Conservation (phyloP, 23 tunicate species). For the Trididemnum clinides region DNA sequence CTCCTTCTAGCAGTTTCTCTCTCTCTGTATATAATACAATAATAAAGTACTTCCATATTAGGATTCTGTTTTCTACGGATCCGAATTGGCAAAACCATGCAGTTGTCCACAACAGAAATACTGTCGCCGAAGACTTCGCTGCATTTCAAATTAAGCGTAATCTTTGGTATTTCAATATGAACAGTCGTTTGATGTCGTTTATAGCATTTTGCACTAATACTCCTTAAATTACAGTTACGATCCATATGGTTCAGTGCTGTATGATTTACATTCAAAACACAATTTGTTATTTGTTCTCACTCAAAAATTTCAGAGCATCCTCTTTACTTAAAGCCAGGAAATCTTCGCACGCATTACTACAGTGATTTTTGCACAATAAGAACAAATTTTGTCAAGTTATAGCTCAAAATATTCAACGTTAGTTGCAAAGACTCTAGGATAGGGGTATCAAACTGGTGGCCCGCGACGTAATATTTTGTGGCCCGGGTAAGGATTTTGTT, state of each 20-base stretch:
- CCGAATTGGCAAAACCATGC: slow-evolving; percentile 3
- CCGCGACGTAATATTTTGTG: too few relatives aligned
- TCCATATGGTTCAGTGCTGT: neutral
- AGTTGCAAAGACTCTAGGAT: too few relatives aligned
- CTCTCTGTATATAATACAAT: neutral
- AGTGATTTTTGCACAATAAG: neutral
- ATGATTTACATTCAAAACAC: neutral
- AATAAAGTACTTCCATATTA: slow-evolving; percentile 1
- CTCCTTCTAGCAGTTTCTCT: too few relatives aligned
- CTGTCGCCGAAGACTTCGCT: neutral
- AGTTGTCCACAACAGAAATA: neutral
- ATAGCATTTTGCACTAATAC: neutral
- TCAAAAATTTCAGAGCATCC: neutral
- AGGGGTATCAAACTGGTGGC: too few relatives aligned
- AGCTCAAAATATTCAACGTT: too few relatives aligned
- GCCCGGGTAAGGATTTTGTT: too few relatives aligned
- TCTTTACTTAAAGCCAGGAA: neutral
- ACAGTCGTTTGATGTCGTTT: neutral
- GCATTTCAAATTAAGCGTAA: neutral
- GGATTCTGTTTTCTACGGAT: slow-evolving; percentile 1
- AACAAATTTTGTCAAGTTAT: too few relatives aligned
- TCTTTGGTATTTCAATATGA: neutral
- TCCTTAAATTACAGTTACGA: neutral
- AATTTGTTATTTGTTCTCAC: neutral
- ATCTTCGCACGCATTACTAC: neutral